Evolutionary conservation across 2,113 vertebrate species (phyloP).

Genomic region (Tenrec ecaudatus): DNA sequence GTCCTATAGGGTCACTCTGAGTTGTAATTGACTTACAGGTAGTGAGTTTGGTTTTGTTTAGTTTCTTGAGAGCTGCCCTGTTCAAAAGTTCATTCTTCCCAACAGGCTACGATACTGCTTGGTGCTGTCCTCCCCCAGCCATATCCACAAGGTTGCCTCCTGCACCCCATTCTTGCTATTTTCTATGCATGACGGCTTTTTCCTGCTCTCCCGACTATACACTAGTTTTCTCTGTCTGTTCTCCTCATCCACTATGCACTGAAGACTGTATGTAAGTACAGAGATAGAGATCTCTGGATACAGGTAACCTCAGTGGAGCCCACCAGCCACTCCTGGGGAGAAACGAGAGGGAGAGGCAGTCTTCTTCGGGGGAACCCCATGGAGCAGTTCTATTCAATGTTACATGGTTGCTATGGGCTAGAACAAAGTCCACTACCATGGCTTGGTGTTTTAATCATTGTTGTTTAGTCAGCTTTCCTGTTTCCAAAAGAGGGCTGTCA

Average conservation of each 20-base stretch:
- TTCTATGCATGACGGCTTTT: not conserved
- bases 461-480: not conserved
- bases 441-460: not conserved
- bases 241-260: not conserved
- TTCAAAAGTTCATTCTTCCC: not conserved
- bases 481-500: not conserved
- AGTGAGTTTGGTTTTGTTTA: no score
- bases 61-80: not conserved
- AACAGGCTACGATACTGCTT: accelerated
- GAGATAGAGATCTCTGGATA: not conserved
- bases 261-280: not conserved
- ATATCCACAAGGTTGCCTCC: accelerated
- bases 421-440: not conserved
- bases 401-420: not conserved
- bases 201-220: not conserved
- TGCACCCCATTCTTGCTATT: not conserved
- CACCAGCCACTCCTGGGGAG: not conserved
- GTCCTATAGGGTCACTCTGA: no score
- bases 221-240: not conserved
- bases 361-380: not conserved
- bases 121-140: not conserved
- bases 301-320: not conserved
- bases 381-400: not conserved
- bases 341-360: not conserved
- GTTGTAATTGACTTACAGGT: no score